Conservation (phyloP, 1,140 invertebrate species). For the Phymorhynchus buccinoides region DNA sequence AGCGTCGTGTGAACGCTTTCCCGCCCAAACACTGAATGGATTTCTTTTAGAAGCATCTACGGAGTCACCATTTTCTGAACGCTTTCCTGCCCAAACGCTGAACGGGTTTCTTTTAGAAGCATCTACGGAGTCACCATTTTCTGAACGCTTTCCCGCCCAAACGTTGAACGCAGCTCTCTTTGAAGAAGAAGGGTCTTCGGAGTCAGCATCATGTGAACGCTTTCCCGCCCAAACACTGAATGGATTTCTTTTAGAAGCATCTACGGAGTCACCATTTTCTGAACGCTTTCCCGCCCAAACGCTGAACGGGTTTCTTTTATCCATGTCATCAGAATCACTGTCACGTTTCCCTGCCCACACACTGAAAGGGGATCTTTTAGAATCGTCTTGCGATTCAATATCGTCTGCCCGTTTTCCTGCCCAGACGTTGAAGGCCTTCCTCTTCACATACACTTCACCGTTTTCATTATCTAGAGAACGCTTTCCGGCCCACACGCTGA, state of each 20-base stretch:
- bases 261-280: too few relatives aligned
- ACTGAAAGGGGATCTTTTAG: too few relatives aligned
- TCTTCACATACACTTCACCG: not conserved
- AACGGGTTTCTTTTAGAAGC: not conserved
- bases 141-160: conserved; percentile 1
- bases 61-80: too few relatives aligned
- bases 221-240: conserved; percentile 6
- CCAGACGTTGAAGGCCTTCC: not conserved
- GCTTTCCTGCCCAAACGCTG: not conserved
- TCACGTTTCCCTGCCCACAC: too few relatives aligned
- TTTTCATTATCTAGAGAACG: not conserved
- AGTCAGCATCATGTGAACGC: too few relatives aligned
- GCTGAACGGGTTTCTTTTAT: not conserved
- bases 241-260: not conserved
- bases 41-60: not conserved
- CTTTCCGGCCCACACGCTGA: not conserved
- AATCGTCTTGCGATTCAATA: too few relatives aligned
- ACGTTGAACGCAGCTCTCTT: not conserved
- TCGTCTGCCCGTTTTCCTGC: not conserved
- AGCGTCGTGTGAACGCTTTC: not conserved
- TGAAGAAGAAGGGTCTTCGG: too few relatives aligned
- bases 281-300: conserved; percentile 1
- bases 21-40: not conserved
- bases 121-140: too few relatives aligned
- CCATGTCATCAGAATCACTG: too few relatives aligned